A percentile compares a stretch with the other conserved stretches of the same genome.
Conservation (phyloP, 2,797 vertebrate species). For the Euphonia xanthogaster region DNA sequence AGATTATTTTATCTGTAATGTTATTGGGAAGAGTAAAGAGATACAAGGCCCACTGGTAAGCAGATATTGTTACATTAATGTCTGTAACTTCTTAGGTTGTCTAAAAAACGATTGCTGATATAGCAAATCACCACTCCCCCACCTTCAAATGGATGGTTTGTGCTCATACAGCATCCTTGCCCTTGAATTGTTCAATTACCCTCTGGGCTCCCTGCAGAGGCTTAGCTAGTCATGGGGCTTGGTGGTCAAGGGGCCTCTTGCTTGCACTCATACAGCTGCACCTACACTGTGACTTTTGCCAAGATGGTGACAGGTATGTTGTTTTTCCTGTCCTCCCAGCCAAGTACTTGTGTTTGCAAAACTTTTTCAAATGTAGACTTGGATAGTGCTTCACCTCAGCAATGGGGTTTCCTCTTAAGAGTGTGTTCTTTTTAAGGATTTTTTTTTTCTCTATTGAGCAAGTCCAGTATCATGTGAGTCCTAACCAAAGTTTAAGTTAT, state of each 20-base stretch:
- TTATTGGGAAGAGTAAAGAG: background rate
- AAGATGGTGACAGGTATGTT: background rate
- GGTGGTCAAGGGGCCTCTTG: background rate
- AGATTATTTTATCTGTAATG: background rate
- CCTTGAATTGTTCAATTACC: background rate
- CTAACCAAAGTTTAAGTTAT: background rate
- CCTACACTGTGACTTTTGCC: background rate
- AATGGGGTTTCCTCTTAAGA: background rate
- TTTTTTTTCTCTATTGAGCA: background rate
- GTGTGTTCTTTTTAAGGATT: background rate
- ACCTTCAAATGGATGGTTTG: background rate
- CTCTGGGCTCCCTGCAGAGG: background rate
- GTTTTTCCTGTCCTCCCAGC: background rate
- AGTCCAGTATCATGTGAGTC: background rate
- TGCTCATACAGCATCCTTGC: background rate
- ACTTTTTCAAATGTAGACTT: background rate
- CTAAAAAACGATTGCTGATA: background rate
- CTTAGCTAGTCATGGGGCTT: background rate
- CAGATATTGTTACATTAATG: background rate
- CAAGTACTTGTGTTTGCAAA: background rate
- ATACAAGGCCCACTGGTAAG: background rate
- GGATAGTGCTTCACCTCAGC: background rate
- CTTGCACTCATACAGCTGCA: background rate
- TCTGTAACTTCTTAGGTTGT: background rate
- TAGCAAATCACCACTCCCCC: background rate